Base-by-base conservation (phyloP, 2,888 invertebrate genomes). In the Eupithecia subumbrata region DNA sequence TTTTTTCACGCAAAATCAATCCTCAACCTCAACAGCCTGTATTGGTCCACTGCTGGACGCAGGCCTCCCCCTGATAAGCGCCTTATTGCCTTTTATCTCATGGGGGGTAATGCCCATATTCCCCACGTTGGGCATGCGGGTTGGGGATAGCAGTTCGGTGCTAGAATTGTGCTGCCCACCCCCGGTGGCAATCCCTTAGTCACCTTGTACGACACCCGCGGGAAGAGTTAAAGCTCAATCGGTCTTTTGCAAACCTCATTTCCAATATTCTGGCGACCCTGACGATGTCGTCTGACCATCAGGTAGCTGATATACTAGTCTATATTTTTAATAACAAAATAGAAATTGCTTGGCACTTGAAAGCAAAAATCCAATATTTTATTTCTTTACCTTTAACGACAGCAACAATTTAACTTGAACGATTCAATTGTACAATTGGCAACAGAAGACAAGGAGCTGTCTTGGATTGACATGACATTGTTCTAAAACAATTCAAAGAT, bases 391-490 rank as follows among this genome's bases (percentile, higher is more conserved):
- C 5, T 25, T 0, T 4, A 37, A 37, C 37, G 60, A 60, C 60
- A 56, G 22, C 9, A 25, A 60, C 60, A 22, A 60, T 60, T 5
- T 25, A 25, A 25, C 25, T 60, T 25, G 60, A 60, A 60, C 25
- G 4, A 22, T 56, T 25, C 60, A 60, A 60, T 60, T 60, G 25
- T 60, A 60, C 60, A 1, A 60, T 60, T 60, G 60, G 14, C 60
- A 25, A 25, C 25, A 25, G 60, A 60, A 25, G 60, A 60, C 60
- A 60, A 25, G 56, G 11, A 25, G 12, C 12, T 60, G 60, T 60
- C 25, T 60, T 60, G 60, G 16, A 71, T 71, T 67, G 70, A 74
- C 66, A 67, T 45, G 70, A 56, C 43, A 60, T 70, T 70, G 69
- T 69, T 30, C 25, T 16, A 40, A 70, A 56, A 70, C 52, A 34